Evolutionary conservation across 2,888 invertebrate species (phyloP), one percentile per base, ranked within the genome.

Genomic region (Tolmerus cingulatus): DNA sequence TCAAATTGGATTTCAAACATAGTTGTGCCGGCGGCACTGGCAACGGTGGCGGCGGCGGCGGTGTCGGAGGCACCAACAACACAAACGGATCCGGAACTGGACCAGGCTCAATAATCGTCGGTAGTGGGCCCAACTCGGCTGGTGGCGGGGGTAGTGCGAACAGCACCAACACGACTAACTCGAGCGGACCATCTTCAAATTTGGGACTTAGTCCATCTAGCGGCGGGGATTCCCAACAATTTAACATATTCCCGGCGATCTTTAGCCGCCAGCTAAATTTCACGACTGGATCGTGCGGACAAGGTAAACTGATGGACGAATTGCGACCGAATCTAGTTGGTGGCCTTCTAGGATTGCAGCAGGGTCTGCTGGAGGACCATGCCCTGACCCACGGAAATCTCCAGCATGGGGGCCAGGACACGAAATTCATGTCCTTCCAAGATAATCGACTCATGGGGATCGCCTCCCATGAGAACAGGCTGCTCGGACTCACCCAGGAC

Each of bases 161-260:
- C 16, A 86, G 78, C 78, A 79, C 86, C 14, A 87, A 87, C 78
- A 85, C 87, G 37, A 76, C 88, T 16, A 86, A 87, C 57, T 86
- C 87, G 12, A 87, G 88, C 57, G 87, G 88, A 30, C 88, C 91
- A 82, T 90, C 92, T 5, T 90, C 91, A 84, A 92, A 91, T 87
- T 89, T 93, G 43, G 93, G 93, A 4, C 89, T 93, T 16, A 93
- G 93, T 90, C 92, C 93, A 43, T 92, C 92, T 88, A 92, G 92
- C 46, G 92, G 92, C 77, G 92, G 91, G 84, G 93, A 93, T 89
- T 92, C 93, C 89, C 96, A 97, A 92, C 97, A 97, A 93, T 97
- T 97, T 94, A 97, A 97, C 94, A 97, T 97, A 91, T 97, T 97
- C 93, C 97, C 97, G 90, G 97, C 97, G 88, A 97, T 97, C 92